A percentile compares a stretch with the other conserved stretches of the same genome.
Conservation (phyloP, 2,888 invertebrate genomes). For the Ypsolopha scabrella region DNA sequence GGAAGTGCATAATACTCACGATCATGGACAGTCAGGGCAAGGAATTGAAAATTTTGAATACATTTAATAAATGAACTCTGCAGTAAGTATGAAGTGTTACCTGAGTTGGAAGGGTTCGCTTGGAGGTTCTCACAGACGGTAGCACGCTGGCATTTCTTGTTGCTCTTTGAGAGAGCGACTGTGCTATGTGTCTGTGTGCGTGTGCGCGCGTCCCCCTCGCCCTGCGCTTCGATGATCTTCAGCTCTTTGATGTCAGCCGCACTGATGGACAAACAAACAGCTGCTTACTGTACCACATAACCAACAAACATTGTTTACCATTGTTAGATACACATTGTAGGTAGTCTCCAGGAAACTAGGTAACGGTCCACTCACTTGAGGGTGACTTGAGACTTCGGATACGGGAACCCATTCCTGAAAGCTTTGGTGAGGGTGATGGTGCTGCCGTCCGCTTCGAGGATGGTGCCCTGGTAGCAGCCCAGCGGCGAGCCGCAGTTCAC, state of each 20-base stretch:
- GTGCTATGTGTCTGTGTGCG: conserved; percentile 44
- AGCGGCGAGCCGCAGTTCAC: conserved; percentile 82
- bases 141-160: conserved; percentile 39
- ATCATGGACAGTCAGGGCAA: too few species aligned
- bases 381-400: conserved; percentile 60
- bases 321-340: background rate
- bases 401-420: conserved; percentile 82
- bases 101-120: conserved; percentile 38
- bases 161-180: conserved; percentile 38
- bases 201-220: conserved; percentile 28
- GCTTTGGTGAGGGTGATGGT: conserved; percentile 82
- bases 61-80: background rate
- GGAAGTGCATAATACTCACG: too few species aligned
- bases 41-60: too few species aligned
- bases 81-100: conserved; percentile 12
- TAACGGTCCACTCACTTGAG: conserved; percentile 43
- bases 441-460: conserved; percentile 77
- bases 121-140: conserved; percentile 54
- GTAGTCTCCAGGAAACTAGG: background rate
- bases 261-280: conserved; percentile 40
- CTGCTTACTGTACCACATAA: background rate
- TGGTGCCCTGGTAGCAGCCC: conserved; percentile 85
- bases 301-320: background rate
- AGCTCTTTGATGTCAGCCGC: conserved; percentile 81
- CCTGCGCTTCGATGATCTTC: conserved; percentile 77